Evolutionary conservation across 2,797 vertebrate species (phyloP).

Genomic region (Gadopsis bispinosus): DNA sequence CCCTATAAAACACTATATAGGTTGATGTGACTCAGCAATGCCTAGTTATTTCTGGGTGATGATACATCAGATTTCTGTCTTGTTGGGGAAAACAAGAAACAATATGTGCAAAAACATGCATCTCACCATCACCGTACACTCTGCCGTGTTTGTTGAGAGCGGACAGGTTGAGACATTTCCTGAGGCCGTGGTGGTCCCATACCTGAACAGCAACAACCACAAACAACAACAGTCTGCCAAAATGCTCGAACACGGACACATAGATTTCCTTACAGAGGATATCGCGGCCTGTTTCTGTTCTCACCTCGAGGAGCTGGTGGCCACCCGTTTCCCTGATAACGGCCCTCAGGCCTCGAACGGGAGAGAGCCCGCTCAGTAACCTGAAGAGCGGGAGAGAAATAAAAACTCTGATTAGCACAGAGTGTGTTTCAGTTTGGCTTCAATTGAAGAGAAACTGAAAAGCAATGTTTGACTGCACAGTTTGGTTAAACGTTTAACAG

Average conservation of each 20-base stretch:
- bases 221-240: constrained; percentile 7
- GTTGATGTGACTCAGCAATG: background rate
- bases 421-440: background rate
- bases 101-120: rapidly evolving
- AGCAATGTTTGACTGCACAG: background rate
- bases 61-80: background rate
- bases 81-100: background rate
- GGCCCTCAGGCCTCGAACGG: constrained; percentile 59
- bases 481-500: too few species aligned
- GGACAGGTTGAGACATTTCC: constrained; percentile 80
- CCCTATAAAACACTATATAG: background rate
- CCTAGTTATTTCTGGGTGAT: background rate
- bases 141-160: constrained; percentile 77
- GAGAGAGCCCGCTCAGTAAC: constrained; percentile 65
- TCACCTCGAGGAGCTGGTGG: constrained; percentile 79
- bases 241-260: background rate
- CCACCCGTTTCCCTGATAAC: constrained; percentile 68
- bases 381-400: constrained; percentile 42
- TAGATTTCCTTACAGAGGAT: background rate
- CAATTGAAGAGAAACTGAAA: background rate
- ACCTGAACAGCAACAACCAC: constrained; percentile 64
- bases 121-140: constrained; percentile 83
- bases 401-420: background rate
- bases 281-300: background rate
- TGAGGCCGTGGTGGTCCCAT: constrained; percentile 78